Conservation (phyloP, 2,888 invertebrate genomes). For the Dorcus parallelipipedus region DNA sequence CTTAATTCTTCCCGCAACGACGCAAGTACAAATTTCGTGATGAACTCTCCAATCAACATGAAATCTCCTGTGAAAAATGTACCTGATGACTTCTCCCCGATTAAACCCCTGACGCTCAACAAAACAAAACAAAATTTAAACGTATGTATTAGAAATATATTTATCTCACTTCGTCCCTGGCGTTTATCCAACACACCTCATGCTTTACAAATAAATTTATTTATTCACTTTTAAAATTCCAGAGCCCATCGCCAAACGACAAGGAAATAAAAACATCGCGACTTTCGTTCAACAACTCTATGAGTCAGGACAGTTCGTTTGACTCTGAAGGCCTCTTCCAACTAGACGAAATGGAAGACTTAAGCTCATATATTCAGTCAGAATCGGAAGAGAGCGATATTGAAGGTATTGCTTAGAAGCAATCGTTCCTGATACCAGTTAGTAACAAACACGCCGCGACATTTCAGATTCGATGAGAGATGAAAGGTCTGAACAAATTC, state of each 20-base stretch:
- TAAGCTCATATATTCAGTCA: slow-evolving; percentile 43
- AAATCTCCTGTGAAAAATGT: slow-evolving; percentile 22
- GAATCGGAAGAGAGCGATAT: slow-evolving; percentile 70
- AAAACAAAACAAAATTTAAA: slow-evolving; percentile 8
- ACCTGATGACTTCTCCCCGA: slow-evolving; percentile 22
- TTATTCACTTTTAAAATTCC: not conserved
- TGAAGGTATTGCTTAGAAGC: slow-evolving; percentile 58
- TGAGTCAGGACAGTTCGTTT: slow-evolving; percentile 5
- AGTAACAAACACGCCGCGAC: not conserved
- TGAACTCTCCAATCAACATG: slow-evolving; percentile 16
- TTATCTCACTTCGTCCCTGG: not conserved
- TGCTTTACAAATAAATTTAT: not conserved
- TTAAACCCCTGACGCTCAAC: slow-evolving; percentile 11
- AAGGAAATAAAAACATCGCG: slow-evolving; percentile 2
- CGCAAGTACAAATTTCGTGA: slow-evolving; percentile 22
- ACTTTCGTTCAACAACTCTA: not conserved
- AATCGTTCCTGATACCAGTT: slow-evolving; percentile 1
- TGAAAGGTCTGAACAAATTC: slow-evolving; percentile 3
- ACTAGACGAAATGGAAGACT: slow-evolving; percentile 65
- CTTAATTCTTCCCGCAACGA: slow-evolving; percentile 13
- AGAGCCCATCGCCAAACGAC: slow-evolving; percentile 5
- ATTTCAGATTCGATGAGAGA: slow-evolving; percentile 8
- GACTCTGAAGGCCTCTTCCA: slow-evolving; percentile 69
- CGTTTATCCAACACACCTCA: not conserved
- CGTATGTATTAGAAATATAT: not conserved